These are phyloP conservation scores for zebrafish (Danio rerio) DNA, from an alignment of 2,113 vertebrate genomes.

Conservation along the genomic window GRCz12tu NC_133196.1:6279501-6280000, in stretches of 20 bases:
- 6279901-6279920: too few relatives aligned
- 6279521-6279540: slow-evolving; percentile 3
- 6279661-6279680: slow-evolving; percentile 34
- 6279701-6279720: slow-evolving; percentile 11
- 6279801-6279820: not conserved
- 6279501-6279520: not conserved
- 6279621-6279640: slow-evolving; percentile 38
- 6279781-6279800: slow-evolving; percentile 1
- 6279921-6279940: too few relatives aligned
- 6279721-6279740: slow-evolving; percentile 11
- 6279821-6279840: not conserved
- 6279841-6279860: too few relatives aligned
- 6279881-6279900: too few relatives aligned
- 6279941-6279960: too few relatives aligned
- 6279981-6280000: too few relatives aligned
- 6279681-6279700: slow-evolving; percentile 35
- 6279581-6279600: slow-evolving; percentile 48
- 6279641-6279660: slow-evolving; percentile 40
- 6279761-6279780: slow-evolving; percentile 14
- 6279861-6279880: too few relatives aligned
- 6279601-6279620: slow-evolving; percentile 29
- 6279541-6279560: not conserved
- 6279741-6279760: slow-evolving; percentile 17
- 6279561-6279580: slow-evolving; percentile 33
- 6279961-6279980: too few relatives aligned